phyloP scores from a whole-genome alignment of 2,113 vertebrate species.

The Myotis yumanensis region DNA sequence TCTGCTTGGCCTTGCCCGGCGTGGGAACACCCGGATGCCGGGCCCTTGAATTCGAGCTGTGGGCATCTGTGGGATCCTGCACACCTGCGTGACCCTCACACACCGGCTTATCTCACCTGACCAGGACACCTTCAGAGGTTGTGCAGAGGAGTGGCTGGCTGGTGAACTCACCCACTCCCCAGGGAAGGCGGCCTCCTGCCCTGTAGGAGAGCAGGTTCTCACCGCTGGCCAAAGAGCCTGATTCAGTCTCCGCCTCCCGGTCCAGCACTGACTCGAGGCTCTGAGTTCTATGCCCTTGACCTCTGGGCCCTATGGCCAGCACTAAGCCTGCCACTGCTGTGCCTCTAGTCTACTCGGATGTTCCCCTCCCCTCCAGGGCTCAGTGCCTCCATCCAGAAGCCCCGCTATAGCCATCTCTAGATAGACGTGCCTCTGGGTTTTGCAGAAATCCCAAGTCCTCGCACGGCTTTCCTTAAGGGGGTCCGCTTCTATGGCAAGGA shows the following conservation, averaged over 20 bases:
- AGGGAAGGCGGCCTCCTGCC: neutral
- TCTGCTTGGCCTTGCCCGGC: constrained; percentile 81
- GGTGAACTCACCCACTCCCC: neutral
- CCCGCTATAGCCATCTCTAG: neutral
- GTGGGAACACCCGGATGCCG: constrained; percentile 26
- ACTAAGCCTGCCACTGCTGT: neutral
- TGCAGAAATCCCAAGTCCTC: neutral
- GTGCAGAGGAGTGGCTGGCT: constrained; percentile 27
- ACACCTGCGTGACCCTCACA: constrained; percentile 87
- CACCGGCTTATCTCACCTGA: neutral
- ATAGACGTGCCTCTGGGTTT: neutral
- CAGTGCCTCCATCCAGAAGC: neutral
- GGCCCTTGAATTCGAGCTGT: neutral
- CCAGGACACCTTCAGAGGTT: neutral
- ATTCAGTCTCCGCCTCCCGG: neutral
- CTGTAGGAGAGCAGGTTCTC: neutral
- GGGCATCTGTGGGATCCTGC: constrained; percentile 83
- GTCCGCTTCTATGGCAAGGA: neutral
- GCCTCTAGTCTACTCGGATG: neutral
- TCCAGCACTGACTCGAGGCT: neutral
- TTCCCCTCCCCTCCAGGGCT: neutral
- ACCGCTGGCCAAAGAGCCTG: rapidly evolving
- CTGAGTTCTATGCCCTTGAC: neutral
- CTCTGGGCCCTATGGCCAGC: neutral
- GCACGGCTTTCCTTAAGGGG: neutral